Evolutionary conservation across 2,888 invertebrate genomes (phyloP).

Genomic region (Diarsia brunnea): DNA sequence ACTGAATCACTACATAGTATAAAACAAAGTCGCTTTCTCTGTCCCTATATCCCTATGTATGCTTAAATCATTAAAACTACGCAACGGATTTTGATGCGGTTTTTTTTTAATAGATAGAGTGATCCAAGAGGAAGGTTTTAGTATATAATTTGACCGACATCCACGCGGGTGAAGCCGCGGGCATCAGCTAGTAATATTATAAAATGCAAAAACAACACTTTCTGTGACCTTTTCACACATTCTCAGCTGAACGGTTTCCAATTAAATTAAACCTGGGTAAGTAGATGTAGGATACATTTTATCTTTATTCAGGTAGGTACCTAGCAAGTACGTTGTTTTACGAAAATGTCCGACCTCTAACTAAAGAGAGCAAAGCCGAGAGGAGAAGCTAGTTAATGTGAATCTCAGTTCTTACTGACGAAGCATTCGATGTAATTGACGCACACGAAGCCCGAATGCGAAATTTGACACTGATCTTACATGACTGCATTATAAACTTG

Average conservation of each 20-base stretch:
- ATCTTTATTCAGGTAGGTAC: background rate
- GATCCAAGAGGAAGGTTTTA: no score
- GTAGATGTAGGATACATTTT: background rate
- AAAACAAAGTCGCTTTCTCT: no score
- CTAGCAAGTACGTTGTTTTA: background rate
- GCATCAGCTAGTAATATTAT: no score
- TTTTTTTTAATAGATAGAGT: no score
- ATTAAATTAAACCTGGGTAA: background rate
- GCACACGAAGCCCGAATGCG: constrained; percentile 45
- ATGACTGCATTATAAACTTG: constrained; percentile 33
- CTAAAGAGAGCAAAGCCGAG: background rate
- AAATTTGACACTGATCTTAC: constrained; percentile 55
- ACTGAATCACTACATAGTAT: no score
- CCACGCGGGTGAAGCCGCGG: no score
- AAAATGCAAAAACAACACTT: background rate
- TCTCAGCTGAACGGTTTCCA: background rate
- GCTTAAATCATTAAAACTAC: no score
- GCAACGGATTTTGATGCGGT: no score
- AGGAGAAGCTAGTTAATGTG: background rate
- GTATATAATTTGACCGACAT: no score
- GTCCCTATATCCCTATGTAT: no score
- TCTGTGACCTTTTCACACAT: background rate
- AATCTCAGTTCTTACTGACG: constrained; percentile 32
- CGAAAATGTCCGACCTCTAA: background rate
- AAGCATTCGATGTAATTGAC: constrained; percentile 33